Percentiles rank a stretch among this genome's conserved stretches.
Evolutionary conservation across 2,888 invertebrate genomes (phyloP).

Genomic region (Andrena trimmerana): DNA sequence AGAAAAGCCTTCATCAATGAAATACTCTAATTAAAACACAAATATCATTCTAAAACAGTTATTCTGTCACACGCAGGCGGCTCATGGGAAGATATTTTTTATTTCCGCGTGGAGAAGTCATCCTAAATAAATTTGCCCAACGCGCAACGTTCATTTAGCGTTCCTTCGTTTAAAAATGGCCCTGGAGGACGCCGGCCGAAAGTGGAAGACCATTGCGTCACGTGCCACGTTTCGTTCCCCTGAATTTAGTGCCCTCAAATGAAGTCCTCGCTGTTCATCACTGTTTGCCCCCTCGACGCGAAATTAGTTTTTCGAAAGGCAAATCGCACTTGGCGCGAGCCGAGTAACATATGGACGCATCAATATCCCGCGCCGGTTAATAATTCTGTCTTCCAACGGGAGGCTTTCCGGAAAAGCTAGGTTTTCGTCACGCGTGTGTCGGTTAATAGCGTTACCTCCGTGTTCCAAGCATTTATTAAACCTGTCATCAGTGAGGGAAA

Average conservation of each 20-base stretch:
- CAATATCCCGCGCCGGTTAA: conserved; percentile 45
- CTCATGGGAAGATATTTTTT: not conserved
- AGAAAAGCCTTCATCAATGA: not conserved
- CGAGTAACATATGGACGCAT: conserved; percentile 41
- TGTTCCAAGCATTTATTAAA: conserved; percentile 15
- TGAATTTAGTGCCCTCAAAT: conserved; percentile 37
- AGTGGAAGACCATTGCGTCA: conserved; percentile 33
- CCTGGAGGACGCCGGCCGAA: conserved; percentile 14
- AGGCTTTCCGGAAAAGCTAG: conserved; percentile 3
- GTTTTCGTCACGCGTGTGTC: not conserved
- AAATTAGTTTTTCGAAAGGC: conserved; percentile 49
- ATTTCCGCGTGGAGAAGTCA: too few relatives aligned
- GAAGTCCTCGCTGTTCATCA: conserved; percentile 54
- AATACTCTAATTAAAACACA: not conserved
- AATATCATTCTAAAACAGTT: not conserved
- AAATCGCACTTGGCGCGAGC: conserved; percentile 37
- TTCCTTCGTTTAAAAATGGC: not conserved
- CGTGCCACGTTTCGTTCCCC: conserved; percentile 11
- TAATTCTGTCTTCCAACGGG: conserved; percentile 33
- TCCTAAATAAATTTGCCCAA: too few relatives aligned
- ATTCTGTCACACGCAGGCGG: not conserved
- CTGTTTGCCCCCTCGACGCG: conserved; percentile 18
- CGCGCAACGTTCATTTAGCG: not conserved
- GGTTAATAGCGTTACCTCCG: not conserved
- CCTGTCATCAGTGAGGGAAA: too few relatives aligned